Evolutionary conservation across 2,113 vertebrate species (phyloP).

Genomic region (Protomyctophum bolini): DNA sequence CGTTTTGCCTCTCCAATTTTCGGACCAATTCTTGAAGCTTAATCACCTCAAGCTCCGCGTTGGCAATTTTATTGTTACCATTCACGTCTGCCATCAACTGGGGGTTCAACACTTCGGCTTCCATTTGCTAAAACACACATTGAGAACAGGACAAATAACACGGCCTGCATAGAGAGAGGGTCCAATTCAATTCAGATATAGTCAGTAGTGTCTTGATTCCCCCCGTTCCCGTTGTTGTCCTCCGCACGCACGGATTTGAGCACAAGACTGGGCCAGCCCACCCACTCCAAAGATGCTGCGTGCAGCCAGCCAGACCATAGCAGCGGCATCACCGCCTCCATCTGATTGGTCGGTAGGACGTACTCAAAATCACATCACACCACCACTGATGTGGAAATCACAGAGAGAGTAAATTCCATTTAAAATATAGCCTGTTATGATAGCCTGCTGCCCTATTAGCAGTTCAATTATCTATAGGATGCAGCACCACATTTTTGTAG

Average conservation of each 20-base stretch:
- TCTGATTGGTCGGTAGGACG: slow-evolving; percentile 67
- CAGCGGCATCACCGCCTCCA: background rate
- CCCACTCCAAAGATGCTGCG: slow-evolving; percentile 42
- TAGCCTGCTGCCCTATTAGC: too few relatives aligned
- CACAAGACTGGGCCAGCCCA: slow-evolving; percentile 14
- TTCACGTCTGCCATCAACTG: slow-evolving; percentile 81
- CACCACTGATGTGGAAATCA: slow-evolving; percentile 47
- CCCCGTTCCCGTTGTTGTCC: slow-evolving; percentile 38
- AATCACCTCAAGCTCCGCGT: slow-evolving; percentile 93
- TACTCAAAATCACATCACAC: slow-evolving; percentile 68
- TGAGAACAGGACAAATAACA: slow-evolving; percentile 36
- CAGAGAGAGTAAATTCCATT: background rate
- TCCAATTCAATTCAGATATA: slow-evolving; percentile 44
- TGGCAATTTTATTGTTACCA: slow-evolving; percentile 79
- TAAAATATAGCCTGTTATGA: background rate
- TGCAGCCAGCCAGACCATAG: background rate
- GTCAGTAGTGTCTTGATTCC: slow-evolving; percentile 47
- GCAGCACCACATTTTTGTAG: too few relatives aligned
- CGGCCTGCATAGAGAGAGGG: slow-evolving; percentile 56
- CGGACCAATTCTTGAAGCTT: slow-evolving; percentile 95
- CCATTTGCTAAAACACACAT: slow-evolving; percentile 71
- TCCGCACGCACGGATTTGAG: slow-evolving; percentile 15
- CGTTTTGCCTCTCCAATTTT: slow-evolving; percentile 92
- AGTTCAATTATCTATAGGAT: too few relatives aligned
- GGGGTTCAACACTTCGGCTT: slow-evolving; percentile 77